Evolutionary conservation across 2,797 vertebrate genomes (phyloP).

Genomic region (Pangasius macronema): DNA sequence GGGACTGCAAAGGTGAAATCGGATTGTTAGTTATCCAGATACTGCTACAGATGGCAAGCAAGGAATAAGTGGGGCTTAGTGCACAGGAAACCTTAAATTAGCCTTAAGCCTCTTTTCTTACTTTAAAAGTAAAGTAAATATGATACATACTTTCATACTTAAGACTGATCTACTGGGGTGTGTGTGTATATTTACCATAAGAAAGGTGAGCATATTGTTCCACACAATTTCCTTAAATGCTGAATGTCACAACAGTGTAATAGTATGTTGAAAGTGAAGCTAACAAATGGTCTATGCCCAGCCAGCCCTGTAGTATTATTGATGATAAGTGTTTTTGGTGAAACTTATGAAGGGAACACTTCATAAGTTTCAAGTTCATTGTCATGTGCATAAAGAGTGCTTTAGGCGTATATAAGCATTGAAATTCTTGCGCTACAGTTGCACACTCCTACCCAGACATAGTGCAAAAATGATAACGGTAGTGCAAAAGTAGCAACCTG

Average conservation of each 20-base stretch:
- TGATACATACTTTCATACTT: neutral
- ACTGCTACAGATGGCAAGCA: neutral
- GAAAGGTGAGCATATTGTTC: neutral
- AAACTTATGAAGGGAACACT: neutral
- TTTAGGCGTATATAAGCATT: no score
- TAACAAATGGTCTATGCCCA: neutral
- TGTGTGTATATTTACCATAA: neutral
- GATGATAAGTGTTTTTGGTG: neutral
- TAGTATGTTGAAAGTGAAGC: neutral
- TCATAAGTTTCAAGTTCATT: neutral
- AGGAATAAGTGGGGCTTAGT: neutral
- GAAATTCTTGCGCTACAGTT: no score
- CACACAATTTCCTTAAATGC: neutral
- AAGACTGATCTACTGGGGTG: neutral
- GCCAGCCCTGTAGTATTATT: neutral
- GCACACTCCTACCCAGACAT: no score
- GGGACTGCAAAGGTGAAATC: neutral
- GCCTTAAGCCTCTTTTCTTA: neutral
- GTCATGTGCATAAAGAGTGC: no score
- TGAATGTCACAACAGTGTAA: neutral
- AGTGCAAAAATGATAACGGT: no score
- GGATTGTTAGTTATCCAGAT: neutral
- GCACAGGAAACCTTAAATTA: neutral
- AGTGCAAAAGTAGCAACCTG: no score
- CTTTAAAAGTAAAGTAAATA: neutral